Conservation (phyloP, 2,797 vertebrate genomes). For the Chiroxiphia lanceolata region DNA sequence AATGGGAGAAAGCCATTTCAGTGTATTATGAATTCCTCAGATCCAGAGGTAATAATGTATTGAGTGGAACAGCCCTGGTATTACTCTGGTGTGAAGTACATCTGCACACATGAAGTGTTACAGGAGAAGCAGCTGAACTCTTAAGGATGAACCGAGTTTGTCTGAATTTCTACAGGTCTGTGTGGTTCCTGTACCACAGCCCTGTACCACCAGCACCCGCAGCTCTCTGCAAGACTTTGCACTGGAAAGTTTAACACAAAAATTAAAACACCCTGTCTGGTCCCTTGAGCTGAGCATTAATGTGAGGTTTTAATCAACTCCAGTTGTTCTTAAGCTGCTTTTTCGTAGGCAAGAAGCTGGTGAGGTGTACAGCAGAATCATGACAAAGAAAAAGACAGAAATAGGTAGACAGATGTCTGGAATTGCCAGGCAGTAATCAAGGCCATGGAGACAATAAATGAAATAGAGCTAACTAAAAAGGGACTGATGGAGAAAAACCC, state of each 20-base stretch:
- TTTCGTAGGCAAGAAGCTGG: not conserved
- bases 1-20: not conserved
- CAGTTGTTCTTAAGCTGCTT: not conserved
- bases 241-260: not conserved
- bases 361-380: not conserved
- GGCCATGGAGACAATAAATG: not conserved
- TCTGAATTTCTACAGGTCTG: accelerated
- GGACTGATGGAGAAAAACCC: not conserved
- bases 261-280: accelerated
- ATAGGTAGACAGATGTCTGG: not conserved
- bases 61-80: not conserved
- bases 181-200: not conserved
- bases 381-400: not conserved
- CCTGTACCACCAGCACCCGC: accelerated
- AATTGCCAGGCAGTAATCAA: not conserved
- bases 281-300: not conserved
- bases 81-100: not conserved
- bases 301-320: not conserved
- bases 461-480: not conserved
- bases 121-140: not conserved
- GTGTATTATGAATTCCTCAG: not conserved
- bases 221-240: accelerated
- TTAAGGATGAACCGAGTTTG: not conserved
- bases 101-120: not conserved
- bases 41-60: accelerated